A percentile compares a stretch with the other conserved stretches of the same genome.
Evolutionary conservation across 2,888 invertebrate species (phyloP).

Genomic region (Philereme vetulata): DNA sequence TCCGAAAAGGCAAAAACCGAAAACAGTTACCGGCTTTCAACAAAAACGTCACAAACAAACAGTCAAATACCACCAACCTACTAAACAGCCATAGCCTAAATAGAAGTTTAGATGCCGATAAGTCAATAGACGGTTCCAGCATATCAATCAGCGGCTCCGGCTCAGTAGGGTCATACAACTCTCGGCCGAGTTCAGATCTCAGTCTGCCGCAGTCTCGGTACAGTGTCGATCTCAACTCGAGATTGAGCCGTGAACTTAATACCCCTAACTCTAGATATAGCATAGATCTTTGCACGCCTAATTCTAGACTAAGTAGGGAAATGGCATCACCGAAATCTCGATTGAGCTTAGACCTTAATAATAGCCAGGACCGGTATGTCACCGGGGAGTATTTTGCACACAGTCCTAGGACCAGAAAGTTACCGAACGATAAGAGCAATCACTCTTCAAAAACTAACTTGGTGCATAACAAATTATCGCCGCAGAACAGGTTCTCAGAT

Average conservation of each 20-base stretch:
- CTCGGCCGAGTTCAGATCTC: conserved; percentile 85
- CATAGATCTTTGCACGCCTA: conserved; percentile 86
- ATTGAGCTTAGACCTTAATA: conserved; percentile 85
- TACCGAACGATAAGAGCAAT: conserved; percentile 61
- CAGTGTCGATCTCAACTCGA: conserved; percentile 82
- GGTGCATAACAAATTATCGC: conserved; percentile 76
- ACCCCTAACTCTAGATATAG: conserved; percentile 87
- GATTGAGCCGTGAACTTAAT: conserved; percentile 83
- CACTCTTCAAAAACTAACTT: conserved; percentile 58
- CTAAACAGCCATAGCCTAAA: conserved; percentile 76
- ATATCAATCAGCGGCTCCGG: conserved; percentile 80
- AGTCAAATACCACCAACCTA: conserved; percentile 60
- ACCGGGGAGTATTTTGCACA: conserved; percentile 75
- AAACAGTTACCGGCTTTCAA: conserved; percentile 85
- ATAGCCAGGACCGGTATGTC: conserved; percentile 75
- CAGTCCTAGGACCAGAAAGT: conserved; percentile 78
- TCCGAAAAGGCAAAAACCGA: conserved; percentile 89
- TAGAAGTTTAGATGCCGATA: conserved; percentile 75
- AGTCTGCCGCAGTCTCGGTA: conserved; percentile 84
- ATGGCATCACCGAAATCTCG: conserved; percentile 85
- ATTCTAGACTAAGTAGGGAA: conserved; percentile 83
- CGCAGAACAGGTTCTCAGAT: conserved; percentile 84
- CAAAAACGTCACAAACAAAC: conserved; percentile 79
- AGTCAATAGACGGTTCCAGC: conserved; percentile 78
- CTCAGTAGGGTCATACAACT: conserved; percentile 84